These are phyloP conservation scores for Nasonovia ribisnigri DNA, from an alignment of 2,888 invertebrate genomes.

Conservation along the genomic window DNA sequence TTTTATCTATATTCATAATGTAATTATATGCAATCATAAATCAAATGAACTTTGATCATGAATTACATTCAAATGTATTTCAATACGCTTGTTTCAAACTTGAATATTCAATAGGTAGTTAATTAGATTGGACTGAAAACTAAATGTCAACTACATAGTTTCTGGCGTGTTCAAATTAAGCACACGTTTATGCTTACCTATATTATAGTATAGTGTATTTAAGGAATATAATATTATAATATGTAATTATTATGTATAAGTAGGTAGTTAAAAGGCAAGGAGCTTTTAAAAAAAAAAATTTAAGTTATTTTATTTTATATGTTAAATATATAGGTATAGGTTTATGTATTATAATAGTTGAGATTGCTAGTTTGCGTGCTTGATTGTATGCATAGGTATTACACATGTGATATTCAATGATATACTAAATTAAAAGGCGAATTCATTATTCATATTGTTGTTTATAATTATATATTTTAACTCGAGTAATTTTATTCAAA, in stretches of 20 bases:
- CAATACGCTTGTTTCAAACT: background rate
- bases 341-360: background rate
- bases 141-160: background rate
- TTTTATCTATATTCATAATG: background rate
- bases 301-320: background rate
- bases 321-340: background rate
- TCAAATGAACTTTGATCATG: background rate
- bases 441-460: slow-evolving; percentile 20
- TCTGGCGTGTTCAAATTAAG: background rate
- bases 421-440: background rate
- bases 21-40: background rate
- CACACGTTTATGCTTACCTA: background rate
- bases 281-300: background rate
- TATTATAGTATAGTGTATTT: background rate
- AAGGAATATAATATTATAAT: background rate
- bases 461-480: background rate
- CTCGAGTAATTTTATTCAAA: background rate
- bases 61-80: background rate
- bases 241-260: background rate
- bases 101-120: background rate
- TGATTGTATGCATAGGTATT: background rate
- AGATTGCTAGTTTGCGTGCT: slow-evolving; percentile 36
- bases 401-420: background rate
- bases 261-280: background rate
- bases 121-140: background rate